Conservation (phyloP, 2,888 invertebrate species). For the Phyto melanocephala region DNA sequence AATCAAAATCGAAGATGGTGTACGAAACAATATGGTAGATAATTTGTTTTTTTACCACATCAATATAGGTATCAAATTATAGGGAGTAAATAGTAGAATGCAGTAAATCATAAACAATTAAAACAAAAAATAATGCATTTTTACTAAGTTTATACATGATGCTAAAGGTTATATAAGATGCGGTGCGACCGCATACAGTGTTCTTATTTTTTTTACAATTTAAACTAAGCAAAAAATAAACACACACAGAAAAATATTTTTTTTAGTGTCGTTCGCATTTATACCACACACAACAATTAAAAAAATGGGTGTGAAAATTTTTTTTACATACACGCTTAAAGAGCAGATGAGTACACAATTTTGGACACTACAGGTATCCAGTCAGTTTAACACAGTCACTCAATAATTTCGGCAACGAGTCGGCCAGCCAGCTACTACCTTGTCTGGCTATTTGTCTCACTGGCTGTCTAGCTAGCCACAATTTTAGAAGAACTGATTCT, state of each 20-base stretch:
- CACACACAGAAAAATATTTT: not conserved
- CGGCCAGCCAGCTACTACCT: not conserved
- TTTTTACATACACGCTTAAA: not conserved
- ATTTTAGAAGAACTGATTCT: constrained; percentile 31
- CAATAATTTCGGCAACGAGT: constrained; percentile 1
- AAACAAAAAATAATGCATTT: too few species aligned
- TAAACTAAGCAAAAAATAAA: not conserved
- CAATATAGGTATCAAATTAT: too few species aligned
- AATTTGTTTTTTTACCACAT: too few species aligned
- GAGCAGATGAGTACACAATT: constrained; percentile 31
- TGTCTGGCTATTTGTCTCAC: too few species aligned
- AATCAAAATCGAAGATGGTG: too few species aligned
- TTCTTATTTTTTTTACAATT: not conserved
- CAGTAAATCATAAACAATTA: too few species aligned
- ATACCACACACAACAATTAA: not conserved
- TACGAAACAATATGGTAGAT: too few species aligned
- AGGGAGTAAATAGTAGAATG: too few species aligned
- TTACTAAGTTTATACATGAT: too few species aligned
- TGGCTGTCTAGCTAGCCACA: constrained; percentile 20
- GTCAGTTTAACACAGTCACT: constrained; percentile 2
- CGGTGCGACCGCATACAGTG: too few species aligned
- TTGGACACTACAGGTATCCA: constrained; percentile 49
- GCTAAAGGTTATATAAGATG: too few species aligned
- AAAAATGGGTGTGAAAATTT: constrained; percentile 24
- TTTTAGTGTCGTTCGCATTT: constrained; percentile 48